phyloP scores from a whole-genome alignment of 2,113 vertebrate species.

The Elanus axillaris region DNA sequence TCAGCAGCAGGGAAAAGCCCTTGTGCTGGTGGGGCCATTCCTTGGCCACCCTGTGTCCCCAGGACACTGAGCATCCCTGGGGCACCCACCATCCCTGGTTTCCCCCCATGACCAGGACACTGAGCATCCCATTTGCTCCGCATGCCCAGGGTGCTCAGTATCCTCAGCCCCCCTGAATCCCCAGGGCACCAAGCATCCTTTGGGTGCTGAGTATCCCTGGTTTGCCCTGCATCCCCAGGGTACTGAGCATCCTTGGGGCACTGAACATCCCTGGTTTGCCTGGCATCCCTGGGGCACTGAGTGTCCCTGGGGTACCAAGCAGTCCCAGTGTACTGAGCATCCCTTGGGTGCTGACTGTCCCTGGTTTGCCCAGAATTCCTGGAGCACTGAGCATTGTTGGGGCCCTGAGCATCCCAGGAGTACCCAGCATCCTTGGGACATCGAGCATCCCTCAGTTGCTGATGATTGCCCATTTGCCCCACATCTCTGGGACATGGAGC shows the following conservation, averaged over 20 bases:
- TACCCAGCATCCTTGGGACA: too few relatives aligned
- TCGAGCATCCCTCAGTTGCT: too few relatives aligned
- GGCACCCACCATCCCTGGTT: not conserved
- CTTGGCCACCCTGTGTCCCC: not conserved
- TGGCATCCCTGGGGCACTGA: too few relatives aligned
- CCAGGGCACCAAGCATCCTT: not conserved
- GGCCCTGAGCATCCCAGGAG: too few relatives aligned
- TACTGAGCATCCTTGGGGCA: not conserved
- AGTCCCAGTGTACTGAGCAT: too few relatives aligned
- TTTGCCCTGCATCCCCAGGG: not conserved
- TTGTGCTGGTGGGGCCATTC: accelerated
- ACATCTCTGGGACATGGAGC: accelerated
- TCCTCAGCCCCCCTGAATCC: too few relatives aligned
- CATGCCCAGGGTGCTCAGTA: not conserved
- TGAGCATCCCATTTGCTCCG: not conserved
- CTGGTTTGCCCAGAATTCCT: not conserved
- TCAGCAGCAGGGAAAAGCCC: not conserved
- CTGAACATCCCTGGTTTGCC: not conserved
- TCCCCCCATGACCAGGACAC: not conserved
- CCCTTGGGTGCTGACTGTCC: not conserved
- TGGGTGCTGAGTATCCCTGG: not conserved
- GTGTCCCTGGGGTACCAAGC: too few relatives aligned
- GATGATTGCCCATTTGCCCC: too few relatives aligned
- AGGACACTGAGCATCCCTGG: not conserved
- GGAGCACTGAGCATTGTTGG: not conserved